Evolutionary conservation across 2,113 vertebrate genomes (phyloP), one percentile per base, ranked within the genome.

Genomic region (Thunnus maccoyii): DNA sequence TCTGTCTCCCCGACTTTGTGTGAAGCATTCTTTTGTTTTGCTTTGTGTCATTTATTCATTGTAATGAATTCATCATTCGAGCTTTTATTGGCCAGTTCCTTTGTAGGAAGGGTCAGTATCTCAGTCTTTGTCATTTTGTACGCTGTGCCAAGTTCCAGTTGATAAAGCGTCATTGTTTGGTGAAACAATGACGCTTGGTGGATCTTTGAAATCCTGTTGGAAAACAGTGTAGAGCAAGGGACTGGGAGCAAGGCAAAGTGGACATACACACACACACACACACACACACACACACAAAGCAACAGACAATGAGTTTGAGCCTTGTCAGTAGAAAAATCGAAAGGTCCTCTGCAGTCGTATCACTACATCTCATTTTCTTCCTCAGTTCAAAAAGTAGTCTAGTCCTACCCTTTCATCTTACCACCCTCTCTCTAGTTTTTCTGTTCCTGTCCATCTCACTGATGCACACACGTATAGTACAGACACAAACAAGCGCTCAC

Each of bases 251-350:
- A 5, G 22, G 62, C 55, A 20, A 22, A 64, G 2, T 68, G 52
- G 57, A 51, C 41, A 57, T 25, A 3, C 22, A 41, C 36, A 9
- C 36, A 41, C 36, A 8, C n/a, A n/a, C n/a, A n/a, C n/a, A n/a
- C n/a, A 55, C 61, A 30, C 57, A 48, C 14, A 78, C 46, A 18
- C 17, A 6, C 7, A 15, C 52, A 15, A 6, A 6, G 13, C 58
- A 7, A 55, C 16, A 63, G 56, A 72, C 18, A 20, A 12, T 17
- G 47, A 41, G 48, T 51, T 69, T 61, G n/a, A 32, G 27, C 41
- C 7, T 72, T 85, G 72, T 79, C 52, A 56, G 54, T 12, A 30
- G 4, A 22, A 17, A 55, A 69, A 82, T 56, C 14, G 27, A 41
- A 41, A 27, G 32, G 14, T 27, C 27, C 20, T 64, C 76, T 61